Evolutionary conservation across 2,888 invertebrate genomes (phyloP).

Genomic region (Zaprionus obscuricornis): DNA sequence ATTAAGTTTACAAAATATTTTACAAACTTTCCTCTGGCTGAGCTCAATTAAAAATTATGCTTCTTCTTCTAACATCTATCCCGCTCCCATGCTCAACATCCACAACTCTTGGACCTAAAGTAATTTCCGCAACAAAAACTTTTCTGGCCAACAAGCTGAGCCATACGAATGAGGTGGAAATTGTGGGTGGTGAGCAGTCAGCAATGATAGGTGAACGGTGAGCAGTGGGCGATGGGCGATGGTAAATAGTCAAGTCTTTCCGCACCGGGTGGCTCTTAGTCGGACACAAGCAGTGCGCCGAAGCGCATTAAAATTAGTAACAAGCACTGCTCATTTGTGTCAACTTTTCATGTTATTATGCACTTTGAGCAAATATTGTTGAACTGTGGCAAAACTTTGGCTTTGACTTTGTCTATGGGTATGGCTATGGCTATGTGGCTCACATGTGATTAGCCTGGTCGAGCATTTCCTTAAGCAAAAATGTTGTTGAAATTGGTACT

Average conservation of each 20-base stretch:
- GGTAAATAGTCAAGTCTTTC: neutral
- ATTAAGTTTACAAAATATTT: conserved; percentile 72
- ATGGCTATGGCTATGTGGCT: no score
- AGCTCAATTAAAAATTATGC: conserved; percentile 74
- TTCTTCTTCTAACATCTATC: neutral
- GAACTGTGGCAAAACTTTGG: conserved; percentile 59
- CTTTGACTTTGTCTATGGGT: no score
- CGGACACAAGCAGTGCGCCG: conserved; percentile 48
- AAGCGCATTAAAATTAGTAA: conserved; percentile 75
- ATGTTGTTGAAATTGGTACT: conserved; percentile 29
- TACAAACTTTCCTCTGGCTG: conserved; percentile 46
- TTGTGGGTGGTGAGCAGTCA: no score
- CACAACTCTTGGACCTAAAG: conserved; percentile 17
- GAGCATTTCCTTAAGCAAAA: conserved; percentile 73
- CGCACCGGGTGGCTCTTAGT: conserved; percentile 9
- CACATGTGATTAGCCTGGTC: conserved; percentile 70
- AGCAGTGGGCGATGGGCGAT: no score
- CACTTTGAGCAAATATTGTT: conserved; percentile 78
- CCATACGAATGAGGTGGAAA: neutral
- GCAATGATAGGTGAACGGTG: no score
- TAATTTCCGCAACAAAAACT: conserved; percentile 75
- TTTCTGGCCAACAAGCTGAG: conserved; percentile 42
- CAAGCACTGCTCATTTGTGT: conserved; percentile 79
- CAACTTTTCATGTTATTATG: conserved; percentile 80
- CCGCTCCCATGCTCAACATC: neutral